Conservation (phyloP, 2,113 vertebrate species). For the Mormoops blainvillei region DNA sequence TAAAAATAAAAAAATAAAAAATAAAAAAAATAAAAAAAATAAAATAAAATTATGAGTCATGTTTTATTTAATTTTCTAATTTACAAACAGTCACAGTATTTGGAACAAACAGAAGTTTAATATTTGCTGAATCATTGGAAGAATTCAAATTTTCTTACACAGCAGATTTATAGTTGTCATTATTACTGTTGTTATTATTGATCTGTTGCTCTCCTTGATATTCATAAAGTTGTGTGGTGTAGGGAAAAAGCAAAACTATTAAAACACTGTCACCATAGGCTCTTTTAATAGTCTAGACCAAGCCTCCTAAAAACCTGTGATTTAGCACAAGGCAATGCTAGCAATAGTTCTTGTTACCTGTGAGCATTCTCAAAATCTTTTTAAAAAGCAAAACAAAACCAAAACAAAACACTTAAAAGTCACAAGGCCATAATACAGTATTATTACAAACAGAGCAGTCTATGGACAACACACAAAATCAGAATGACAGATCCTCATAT, state of each 20-base stretch:
- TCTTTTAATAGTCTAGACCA: not conserved
- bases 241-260: not conserved
- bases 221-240: rapidly evolving
- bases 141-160: not conserved
- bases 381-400: not conserved
- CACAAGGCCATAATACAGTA: not conserved
- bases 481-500: not conserved
- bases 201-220: not conserved
- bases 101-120: not conserved
- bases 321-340: not conserved
- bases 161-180: not conserved
- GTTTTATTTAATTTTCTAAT: not conserved
- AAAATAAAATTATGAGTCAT: not conserved
- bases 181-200: not conserved
- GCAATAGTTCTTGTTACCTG: not conserved
- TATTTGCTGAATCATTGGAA: not conserved
- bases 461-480: not conserved
- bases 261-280: not conserved
- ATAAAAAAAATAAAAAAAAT: too few relatives aligned
- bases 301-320: not conserved
- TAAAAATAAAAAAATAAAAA: too few relatives aligned
- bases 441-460: not conserved
- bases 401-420: not conserved
- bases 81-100: not conserved
- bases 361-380: not conserved